Base-by-base conservation (phyloP, 2,888 invertebrate genomes). In the Acleris emargana region DNA sequence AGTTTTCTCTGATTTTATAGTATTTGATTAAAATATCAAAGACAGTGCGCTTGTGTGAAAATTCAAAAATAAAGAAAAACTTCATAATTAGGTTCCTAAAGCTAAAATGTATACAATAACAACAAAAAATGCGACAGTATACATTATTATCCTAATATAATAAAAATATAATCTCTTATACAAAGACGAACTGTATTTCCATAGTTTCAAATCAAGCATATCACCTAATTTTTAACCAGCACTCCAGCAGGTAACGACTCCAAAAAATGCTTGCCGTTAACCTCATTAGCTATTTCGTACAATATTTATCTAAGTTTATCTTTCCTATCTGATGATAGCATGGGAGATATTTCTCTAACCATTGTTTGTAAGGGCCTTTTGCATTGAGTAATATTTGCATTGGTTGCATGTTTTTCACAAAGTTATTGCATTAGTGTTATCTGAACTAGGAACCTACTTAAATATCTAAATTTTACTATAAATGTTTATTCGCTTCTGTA, bases 361-460 rank as follows among this genome's bases (percentile, higher is more conserved):
- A 70, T 64, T 73, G 76, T 76, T 75, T 74, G 77, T 70, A 72
- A 71, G 68, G 77, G 73, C 73, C 71, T 72, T 75, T 78, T 76
- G 72, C 64, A 86, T 88, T 88, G 81, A 67, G 88, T 71, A 88
- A 88, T 82, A 71, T 85, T 80, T 79, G 78, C 79, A 68, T 80
- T 75, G 75, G 74, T 67, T 75, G 71, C 72, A 71, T 66, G 59
- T 62, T 22, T 72, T 73, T 49, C 17, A 49, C 51, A 49, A 38
- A 54, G 25, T 59, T 50, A 25, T 47, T 54, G 25, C 22, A 28
- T n/a, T 43, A 55, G 49, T 49, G 32, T 42, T 54, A 54, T 54
- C 16, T 54, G 13, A 17, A 45, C 5, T 45, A 45, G 45, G 5
- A n/a, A n/a, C n/a, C n/a, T 22, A 13, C 13, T 53, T 13, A 38